A percentile compares a stretch with the other conserved stretches of the same genome.
These are phyloP conservation scores for Patella ulyssiponensis DNA, from an alignment of 2,888 invertebrate genomes.

Conservation along the genomic window DNA sequence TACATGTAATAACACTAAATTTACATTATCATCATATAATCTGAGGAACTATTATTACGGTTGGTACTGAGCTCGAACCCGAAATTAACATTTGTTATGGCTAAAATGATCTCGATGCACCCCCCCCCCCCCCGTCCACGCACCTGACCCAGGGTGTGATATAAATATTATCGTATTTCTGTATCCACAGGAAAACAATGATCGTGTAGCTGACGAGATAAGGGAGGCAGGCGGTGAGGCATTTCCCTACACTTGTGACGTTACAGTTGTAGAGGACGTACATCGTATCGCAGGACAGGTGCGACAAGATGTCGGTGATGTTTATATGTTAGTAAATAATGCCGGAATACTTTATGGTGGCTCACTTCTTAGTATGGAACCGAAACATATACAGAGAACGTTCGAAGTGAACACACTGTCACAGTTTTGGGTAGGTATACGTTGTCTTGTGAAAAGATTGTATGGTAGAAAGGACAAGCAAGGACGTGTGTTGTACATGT, in stretches of 20 bases:
- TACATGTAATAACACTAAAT: too few species aligned
- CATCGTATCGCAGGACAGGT: constrained; percentile 46
- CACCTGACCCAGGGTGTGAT: too few species aligned
- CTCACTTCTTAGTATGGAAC: constrained; percentile 48
- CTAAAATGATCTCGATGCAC: too few species aligned
- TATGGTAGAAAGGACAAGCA: not conserved
- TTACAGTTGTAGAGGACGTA: constrained; percentile 53
- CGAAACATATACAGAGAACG: constrained; percentile 53
- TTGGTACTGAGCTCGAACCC: too few species aligned
- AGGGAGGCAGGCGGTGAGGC: constrained; percentile 51
- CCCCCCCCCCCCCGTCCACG: too few species aligned
- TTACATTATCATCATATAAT: too few species aligned
- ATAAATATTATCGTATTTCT: too few species aligned
- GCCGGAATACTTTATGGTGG: constrained; percentile 62
- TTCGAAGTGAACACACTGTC: constrained; percentile 62
- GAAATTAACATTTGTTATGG: too few species aligned
- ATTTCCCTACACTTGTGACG: constrained; percentile 55
- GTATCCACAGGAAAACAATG: constrained; percentile 47
- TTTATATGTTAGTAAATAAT: constrained; percentile 56
- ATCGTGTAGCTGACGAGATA: constrained; percentile 51
- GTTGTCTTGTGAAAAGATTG: too few species aligned
- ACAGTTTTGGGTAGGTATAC: constrained; percentile 58
- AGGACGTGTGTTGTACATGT: too few species aligned
- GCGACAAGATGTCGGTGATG: constrained; percentile 49
- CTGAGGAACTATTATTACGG: too few species aligned